Evolutionary conservation across 2,797 vertebrate species (phyloP), one percentile per base, ranked within the genome.

Genomic region (Channa striata): DNA sequence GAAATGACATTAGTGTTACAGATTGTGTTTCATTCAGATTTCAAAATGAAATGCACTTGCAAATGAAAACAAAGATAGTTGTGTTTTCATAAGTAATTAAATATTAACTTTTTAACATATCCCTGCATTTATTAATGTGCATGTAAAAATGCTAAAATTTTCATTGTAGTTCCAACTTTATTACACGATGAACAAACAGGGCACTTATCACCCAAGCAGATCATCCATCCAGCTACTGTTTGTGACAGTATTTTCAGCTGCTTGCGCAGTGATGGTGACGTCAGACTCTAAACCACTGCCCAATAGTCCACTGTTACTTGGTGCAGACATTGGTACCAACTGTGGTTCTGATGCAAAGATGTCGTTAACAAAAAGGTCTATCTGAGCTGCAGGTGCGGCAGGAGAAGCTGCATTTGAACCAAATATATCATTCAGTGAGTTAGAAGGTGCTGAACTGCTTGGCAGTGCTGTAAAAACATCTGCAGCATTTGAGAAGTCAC

Each of bases 171-270:
- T 44, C 13, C 14, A 34, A 19, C 12, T 19, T 54, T 61, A 8
- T 52, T 54, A 43, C 67, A 54, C 34, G 30, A 25, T 34, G 1
- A 36, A 8, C 1, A 42, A n/a, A n/a, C n/a, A n/a, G n/a, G n/a
- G 13, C 34, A n/a, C n/a, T n/a, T 23, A 9, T 86, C 80, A 94
- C 4, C 91, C 92, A 0, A 94, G 80, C 58, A 95, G 81, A 60
- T 94, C 93, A 78, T 93, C 91, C 86, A 95, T 92, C 94, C 93
- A 94, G 81, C 85, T 92, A 13, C 54, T 92, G 52, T 77, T 46
- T 48, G 74, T 52, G 42, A 57, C 61, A 2, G 33, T 42, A 20
- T 56, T 81, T 49, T 78, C 74, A 42, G 75, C 66, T 69, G 49
- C 54, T 67, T 84, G 76, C 57, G 66, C 66, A 11, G 70, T 54